Evolutionary conservation across 2,113 vertebrate genomes (phyloP).

Genomic region (Dromaius novaehollandiae): DNA sequence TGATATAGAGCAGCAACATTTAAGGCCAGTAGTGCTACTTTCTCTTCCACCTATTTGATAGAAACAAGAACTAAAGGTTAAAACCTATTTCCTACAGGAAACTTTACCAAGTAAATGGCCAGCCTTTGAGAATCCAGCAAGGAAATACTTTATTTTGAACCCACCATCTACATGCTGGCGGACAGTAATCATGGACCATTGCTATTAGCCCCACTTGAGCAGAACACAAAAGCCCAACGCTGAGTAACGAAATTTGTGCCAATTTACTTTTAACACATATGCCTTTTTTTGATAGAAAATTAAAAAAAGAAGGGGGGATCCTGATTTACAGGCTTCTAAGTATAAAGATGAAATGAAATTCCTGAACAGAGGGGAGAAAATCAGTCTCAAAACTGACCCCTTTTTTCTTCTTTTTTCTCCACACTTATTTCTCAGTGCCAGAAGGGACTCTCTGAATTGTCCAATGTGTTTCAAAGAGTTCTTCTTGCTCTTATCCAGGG

Average conservation of each 20-base stretch:
- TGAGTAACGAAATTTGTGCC: background rate
- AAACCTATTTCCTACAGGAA: background rate
- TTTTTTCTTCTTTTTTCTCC: background rate
- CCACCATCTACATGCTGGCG: background rate
- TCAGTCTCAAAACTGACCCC: background rate
- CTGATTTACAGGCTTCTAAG: background rate
- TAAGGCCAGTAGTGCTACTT: background rate
- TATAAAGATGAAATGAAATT: constrained; percentile 29
- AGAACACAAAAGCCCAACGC: background rate
- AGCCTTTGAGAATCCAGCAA: fast-evolving
- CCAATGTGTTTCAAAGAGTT: background rate
- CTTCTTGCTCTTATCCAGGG: background rate
- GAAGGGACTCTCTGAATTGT: constrained; percentile 18
- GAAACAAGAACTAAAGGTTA: background rate
- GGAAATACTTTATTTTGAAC: background rate
- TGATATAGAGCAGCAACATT: background rate
- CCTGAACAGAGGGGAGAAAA: background rate
- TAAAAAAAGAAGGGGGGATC: background rate
- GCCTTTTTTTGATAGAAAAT: background rate
- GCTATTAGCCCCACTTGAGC: background rate
- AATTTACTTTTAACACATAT: background rate
- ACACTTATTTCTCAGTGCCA: background rate
- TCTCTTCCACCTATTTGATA: background rate
- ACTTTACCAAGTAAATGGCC: background rate
- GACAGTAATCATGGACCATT: background rate